phyloP scores from a whole-genome alignment of 2,888 invertebrate genomes.

The Heteromyza rotundicornis region DNA sequence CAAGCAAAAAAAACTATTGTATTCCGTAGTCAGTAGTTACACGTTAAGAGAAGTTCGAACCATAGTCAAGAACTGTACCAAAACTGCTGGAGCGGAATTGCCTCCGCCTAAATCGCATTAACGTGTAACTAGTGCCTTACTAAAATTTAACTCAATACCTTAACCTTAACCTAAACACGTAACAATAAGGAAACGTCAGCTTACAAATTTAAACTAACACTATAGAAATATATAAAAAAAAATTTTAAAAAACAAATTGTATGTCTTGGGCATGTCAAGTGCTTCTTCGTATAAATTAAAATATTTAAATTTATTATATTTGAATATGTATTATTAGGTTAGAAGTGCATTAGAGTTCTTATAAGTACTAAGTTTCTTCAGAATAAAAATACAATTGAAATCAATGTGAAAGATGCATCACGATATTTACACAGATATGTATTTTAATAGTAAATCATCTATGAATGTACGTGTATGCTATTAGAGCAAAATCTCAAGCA shows the following conservation, averaged over 20 bases:
- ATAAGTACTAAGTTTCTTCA: constrained; percentile 11
- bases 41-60: too few species aligned
- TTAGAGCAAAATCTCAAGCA: neutral
- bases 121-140: constrained; percentile 63
- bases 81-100: neutral
- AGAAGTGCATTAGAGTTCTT: neutral
- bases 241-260: neutral
- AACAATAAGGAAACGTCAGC: constrained; percentile 22
- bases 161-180: constrained; percentile 38
- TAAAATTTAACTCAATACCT: constrained; percentile 59
- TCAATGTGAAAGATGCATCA: neutral
- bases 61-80: too few species aligned
- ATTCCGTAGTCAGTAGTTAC: constrained; percentile 61
- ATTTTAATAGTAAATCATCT: constrained; percentile 5
- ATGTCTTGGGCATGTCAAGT: constrained; percentile 26
- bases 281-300: constrained; percentile 23
- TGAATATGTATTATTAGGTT: neutral
- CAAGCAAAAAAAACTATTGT: constrained; percentile 12
- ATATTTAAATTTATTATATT: neutral
- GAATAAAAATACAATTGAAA: constrained; percentile 4
- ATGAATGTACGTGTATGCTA: constrained; percentile 1
- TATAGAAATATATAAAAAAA: constrained; percentile 18
- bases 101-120: constrained; percentile 25
- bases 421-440: neutral
- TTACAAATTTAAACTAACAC: constrained; percentile 20